Percentiles rank a stretch among this genome's conserved stretches.
These are phyloP conservation scores for Lethenteron reissneri DNA, from an alignment of 2,113 vertebrate species.

Conservation along the genomic window DNA sequence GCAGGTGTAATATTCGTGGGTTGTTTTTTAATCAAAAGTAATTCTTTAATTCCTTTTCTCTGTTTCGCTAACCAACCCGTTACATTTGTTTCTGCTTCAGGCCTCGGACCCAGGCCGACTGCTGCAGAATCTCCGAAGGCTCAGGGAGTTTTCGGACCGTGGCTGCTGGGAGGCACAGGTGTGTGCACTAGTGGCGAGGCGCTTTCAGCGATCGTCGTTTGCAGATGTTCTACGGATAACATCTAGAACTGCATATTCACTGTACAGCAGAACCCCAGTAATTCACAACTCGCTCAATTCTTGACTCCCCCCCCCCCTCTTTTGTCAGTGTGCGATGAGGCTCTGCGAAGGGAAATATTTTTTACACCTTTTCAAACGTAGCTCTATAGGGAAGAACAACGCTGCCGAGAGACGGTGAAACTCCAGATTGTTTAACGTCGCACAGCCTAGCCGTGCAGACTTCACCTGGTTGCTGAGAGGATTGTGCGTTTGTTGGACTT, in stretches of 20 bases:
- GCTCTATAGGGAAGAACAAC: no score
- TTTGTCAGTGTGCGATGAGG: slow-evolving; percentile 3
- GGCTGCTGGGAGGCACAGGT: slow-evolving; percentile 97
- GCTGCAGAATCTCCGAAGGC: slow-evolving; percentile 62
- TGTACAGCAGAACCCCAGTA: background rate
- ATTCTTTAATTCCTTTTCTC: background rate
- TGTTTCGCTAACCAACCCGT: background rate
- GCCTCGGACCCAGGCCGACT: slow-evolving; percentile 59
- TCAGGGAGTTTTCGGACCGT: slow-evolving; percentile 65
- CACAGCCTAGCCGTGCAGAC: no score
- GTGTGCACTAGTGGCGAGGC: background rate
- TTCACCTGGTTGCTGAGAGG: no score
- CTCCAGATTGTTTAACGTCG: no score
- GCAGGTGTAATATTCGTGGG: no score
- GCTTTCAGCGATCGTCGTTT: background rate
- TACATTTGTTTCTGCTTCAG: slow-evolving; percentile 19
- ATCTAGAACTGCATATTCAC: background rate
- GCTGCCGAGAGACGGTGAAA: no score
- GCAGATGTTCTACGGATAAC: background rate
- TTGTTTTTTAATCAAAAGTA: no score
- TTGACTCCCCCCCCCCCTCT: background rate
- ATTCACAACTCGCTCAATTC: background rate
- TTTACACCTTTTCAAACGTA: no score
- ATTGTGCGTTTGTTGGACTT: no score
- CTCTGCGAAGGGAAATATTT: no score